Conservation (phyloP, 2,888 invertebrate species). For the Odontocolon sp. region DNA sequence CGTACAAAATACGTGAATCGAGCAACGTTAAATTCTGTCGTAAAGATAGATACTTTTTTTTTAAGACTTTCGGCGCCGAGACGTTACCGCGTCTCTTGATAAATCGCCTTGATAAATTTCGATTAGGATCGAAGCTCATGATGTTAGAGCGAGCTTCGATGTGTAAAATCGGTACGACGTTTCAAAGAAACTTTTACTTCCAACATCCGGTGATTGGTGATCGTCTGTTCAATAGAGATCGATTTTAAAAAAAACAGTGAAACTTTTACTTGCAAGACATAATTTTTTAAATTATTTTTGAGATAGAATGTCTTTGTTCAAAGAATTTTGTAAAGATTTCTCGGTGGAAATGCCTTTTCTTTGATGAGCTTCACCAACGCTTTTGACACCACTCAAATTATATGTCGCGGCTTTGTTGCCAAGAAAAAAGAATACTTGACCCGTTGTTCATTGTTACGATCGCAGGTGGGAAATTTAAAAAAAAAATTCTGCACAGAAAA, state of each 20-base stretch:
- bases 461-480: constrained; percentile 35
- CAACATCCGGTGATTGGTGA: no score
- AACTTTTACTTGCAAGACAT: no score
- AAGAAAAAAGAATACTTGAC: constrained; percentile 66
- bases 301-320: no score
- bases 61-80: no score
- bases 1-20: constrained; percentile 1
- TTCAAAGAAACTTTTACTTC: no score
- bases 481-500: not conserved
- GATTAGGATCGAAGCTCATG: no score
- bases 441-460: constrained; percentile 68
- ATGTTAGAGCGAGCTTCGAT: no score
- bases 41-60: not conserved
- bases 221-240: no score
- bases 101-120: not conserved
- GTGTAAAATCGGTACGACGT: no score
- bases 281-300: no score
- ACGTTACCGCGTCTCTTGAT: no score
- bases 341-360: not conserved
- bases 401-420: constrained; percentile 67
- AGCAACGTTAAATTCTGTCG: constrained; percentile 19
- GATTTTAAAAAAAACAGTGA: no score
- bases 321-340: not conserved
- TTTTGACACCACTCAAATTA: constrained; percentile 67
- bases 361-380: constrained; percentile 24